Evolutionary conservation across 1,140 invertebrate species (phyloP), one percentile per base, ranked within the genome.

Genomic region (Euura lappo): DNA sequence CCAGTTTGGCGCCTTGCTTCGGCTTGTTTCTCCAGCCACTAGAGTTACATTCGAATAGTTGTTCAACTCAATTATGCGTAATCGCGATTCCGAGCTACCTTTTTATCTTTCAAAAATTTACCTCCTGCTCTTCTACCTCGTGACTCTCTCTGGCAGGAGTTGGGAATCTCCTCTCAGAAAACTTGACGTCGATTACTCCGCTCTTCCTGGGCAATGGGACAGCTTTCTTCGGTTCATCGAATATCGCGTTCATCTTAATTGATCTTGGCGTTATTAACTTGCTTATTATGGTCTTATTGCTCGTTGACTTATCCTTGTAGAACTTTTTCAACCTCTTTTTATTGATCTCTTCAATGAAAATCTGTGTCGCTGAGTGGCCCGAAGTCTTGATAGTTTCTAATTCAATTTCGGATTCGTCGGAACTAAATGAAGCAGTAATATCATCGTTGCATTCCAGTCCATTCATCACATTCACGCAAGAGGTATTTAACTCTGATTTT

Each of bases 71-170:
- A 28, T 28, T 28, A 28, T 28, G 28, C 1, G 28, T 28, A 28
- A 28, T 28, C 28, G 28, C 28, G 28, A 28, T 28, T 28, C 28
- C 28, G 28, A 28, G 28, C 28, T 28, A 28, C 28, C 28, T 28
- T 28, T 28, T 28, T 28, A 28, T 28, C 28, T 28, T 28, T 28
- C 28, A 0, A 28, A 28, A 28, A 75, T 69, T 71, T 85, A 91
- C 92, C 84, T 94, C 92, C 79, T 94, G 89, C 87, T 97, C 96
- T 80, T 94, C 91, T 2, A 86, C 81, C 11, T 90, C 88, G 73
- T 89, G 89, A 5, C 95, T 96, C 85, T 97, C 95, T 81, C 96
- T 87, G 42, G 91, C 92, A 2, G 96, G 95, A 8, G 96, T 97
- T 3, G 94, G 93, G 84, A 97, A 96, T 66, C 90, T 89, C 72